phyloP scores from a whole-genome alignment of 2,113 vertebrate species.

The Melanocharis versteri region DNA sequence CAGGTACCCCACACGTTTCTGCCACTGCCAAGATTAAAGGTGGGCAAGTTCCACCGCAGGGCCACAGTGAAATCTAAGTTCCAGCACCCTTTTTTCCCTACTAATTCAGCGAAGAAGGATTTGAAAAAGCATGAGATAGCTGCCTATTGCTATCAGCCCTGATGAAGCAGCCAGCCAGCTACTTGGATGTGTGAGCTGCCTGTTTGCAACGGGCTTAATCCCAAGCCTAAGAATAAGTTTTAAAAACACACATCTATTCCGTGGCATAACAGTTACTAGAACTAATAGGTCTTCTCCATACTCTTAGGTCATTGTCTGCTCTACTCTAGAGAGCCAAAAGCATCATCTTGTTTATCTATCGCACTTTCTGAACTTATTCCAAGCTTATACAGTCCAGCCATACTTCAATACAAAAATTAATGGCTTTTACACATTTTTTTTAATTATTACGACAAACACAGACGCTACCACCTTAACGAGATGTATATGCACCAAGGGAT shows the following conservation, averaged over 20 bases:
- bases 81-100: not conserved
- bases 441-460: not conserved
- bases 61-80: not conserved
- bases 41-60: rapidly evolving
- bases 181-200: not conserved
- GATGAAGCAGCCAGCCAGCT: not conserved
- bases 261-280: not conserved
- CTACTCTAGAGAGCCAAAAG: not conserved
- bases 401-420: not conserved
- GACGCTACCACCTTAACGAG: not conserved
- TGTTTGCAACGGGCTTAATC: not conserved
- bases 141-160: not conserved
- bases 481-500: not conserved
- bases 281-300: not conserved
- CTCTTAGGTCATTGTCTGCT: not conserved
- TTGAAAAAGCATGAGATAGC: not conserved
- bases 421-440: not conserved
- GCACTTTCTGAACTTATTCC: not conserved
- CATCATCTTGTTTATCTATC: not conserved
- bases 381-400: not conserved
- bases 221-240: not conserved
- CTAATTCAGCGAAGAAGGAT: not conserved
- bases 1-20: not conserved
- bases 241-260: not conserved
- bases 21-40: not conserved